Evolutionary conservation across 2,888 invertebrate species (phyloP).

Genomic region (Desoria tigrina): DNA sequence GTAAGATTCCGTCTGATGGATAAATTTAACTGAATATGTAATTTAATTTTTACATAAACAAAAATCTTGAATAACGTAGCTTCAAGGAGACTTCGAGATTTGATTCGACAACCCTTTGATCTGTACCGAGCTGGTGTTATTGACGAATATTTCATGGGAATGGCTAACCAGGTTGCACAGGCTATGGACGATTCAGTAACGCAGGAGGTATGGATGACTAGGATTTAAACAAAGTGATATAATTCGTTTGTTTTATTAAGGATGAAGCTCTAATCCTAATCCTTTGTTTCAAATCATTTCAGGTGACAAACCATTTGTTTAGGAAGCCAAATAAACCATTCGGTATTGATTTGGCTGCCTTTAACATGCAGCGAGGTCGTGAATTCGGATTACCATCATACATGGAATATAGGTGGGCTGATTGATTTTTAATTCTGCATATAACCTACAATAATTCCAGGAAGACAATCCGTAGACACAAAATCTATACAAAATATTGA

Average conservation of each 20-base stretch:
- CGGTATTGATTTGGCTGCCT: conserved; percentile 87
- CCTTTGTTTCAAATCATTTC: conserved; percentile 53
- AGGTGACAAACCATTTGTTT: conserved; percentile 89
- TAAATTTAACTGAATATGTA: neutral
- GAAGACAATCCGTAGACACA: neutral
- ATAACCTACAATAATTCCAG: no score
- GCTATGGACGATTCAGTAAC: conserved; percentile 94
- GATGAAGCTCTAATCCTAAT: no score
- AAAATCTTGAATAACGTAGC: conserved; percentile 65
- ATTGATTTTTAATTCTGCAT: neutral
- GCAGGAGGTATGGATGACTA: conserved; percentile 58
- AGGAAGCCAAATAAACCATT: conserved; percentile 65
- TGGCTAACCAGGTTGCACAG: conserved; percentile 91
- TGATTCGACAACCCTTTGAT: conserved; percentile 85
- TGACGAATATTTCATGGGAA: conserved; percentile 88
- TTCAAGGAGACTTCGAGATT: conserved; percentile 81
- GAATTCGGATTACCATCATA: conserved; percentile 90
- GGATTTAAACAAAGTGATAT: conserved; percentile 54
- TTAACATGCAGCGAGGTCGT: conserved; percentile 89
- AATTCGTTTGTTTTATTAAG: no score
- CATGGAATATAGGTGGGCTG: conserved; percentile 73
- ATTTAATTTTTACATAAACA: conserved; percentile 3
- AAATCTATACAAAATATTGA: neutral
- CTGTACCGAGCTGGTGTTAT: conserved; percentile 85
- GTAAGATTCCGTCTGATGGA: conserved; percentile 63